Conservation (phyloP, 2,113 vertebrate species). For the Psilopsiagon aurifrons region DNA sequence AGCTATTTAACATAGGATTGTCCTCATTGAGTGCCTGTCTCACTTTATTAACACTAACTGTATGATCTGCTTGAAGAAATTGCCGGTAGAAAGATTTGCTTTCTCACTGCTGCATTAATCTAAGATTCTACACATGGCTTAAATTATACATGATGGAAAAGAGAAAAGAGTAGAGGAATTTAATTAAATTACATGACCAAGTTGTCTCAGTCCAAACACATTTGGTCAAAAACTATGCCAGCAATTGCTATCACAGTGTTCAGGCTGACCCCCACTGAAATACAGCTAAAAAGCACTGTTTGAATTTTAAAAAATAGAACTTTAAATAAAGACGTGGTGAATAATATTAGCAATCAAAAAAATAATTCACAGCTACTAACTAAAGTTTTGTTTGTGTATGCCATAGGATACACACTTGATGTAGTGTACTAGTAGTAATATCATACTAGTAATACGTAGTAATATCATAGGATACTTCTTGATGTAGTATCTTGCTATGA, state of each 20-base stretch:
- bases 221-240: conserved; percentile 3
- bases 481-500: neutral
- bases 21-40: neutral
- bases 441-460: no score
- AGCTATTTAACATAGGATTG: neutral
- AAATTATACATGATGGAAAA: neutral
- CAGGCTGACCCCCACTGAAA: neutral
- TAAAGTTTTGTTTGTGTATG: neutral
- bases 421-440: no score
- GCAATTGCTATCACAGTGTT: neutral
- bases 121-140: conserved; percentile 5
- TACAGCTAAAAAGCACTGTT: neutral
- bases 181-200: conserved; percentile 47
- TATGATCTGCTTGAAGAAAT: conserved; percentile 27
- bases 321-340: neutral
- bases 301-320: neutral
- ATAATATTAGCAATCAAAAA: neutral
- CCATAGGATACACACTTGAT: neutral
- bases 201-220: conserved; percentile 20
- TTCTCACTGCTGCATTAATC: conserved; percentile 17
- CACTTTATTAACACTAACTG: neutral
- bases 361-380: neutral
- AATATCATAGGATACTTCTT: neutral
- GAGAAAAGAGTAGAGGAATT: neutral
- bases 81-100: neutral